Evolutionary conservation across 1,140 invertebrate genomes (phyloP), one percentile per base, ranked within the genome.

Genomic region (Sminthurides bifidus): DNA sequence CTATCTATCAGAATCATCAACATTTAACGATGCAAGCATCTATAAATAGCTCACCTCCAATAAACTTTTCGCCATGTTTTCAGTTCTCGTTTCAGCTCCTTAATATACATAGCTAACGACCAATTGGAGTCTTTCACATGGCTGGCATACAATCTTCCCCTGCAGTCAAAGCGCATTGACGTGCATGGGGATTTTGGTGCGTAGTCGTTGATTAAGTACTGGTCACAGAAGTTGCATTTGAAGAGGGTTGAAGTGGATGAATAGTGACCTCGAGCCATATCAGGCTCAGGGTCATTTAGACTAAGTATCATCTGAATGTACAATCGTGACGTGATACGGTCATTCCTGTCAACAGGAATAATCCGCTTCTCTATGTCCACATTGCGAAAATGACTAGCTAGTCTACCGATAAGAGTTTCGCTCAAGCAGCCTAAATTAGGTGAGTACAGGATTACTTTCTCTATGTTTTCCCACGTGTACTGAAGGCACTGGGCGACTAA

Each of bases 51-150:
- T 33, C 14, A 63, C 61, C 84, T 78, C 91, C 91, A 95, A 71
- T 93, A 94, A 1, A 92, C 87, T 67, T 83, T 84, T 0, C 87
- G 73, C 91, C 91, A 94, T 0, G 81, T 82, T 58, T 84, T 84
- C 31, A 91, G 72, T 61, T 87, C 81, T 8, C 77, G 77, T 65
- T 85, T 82, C 19, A 92, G 69, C 58, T 79, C 77, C 10, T 81
- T 67, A 8, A 94, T 81, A 66, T 87, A 87, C 38, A 85, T 82
- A 64, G 84, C 87, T 10, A 93, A 73, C 64, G 84, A 84, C 87
- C 89, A 94, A 1, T 74, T 75, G 12, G 76, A 63, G 62, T 93
- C 88, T 64, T 83, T 84, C 65, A 40, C 67, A 64, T 64, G 59
- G 56, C 37, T 55, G 48, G 63, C 56, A 52, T 80, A 73, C 14